Evolutionary conservation across 2,797 vertebrate species (phyloP), one percentile per base, ranked within the genome.

Genomic region (Somateria mollissima): DNA sequence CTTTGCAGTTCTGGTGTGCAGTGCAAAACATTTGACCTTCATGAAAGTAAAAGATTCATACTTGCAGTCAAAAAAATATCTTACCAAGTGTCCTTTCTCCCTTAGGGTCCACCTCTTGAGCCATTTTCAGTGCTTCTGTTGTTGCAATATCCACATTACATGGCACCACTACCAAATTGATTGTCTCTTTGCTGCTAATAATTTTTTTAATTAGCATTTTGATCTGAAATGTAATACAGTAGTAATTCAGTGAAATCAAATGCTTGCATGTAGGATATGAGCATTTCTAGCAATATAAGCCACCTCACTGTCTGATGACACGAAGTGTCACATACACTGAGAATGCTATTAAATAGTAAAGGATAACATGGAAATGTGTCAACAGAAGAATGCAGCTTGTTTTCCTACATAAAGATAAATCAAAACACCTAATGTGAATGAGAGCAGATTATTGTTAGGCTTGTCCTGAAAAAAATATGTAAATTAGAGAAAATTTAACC

Each of bases 81-180:
- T 97, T 93, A 99, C 99, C 99, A 89, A 99, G 91, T 79, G 99
- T 99, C 84, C 99, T 98, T 90, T 99, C 98, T 82, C 99, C 99
- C 0, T 82, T 80, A 13, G 98, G 98, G 84, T 99, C 99, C 95
- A 98, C 98, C 45, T 98, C 97, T 87, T 98, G 98, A 17, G 99
- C 99, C 98, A 99, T 99, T 97, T 98, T 98, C 96, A 99, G 89
- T 0, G 99, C 99, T 94, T 99, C 99, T 4, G 98, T 99, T 85
- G 99, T 99, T 39, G 98, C 98, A 5, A 99, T 99, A 96, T 99
- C 99, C 97, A 99, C 98, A 0, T 99, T 99, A 79, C 98, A 97
- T 2, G 99, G 98, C 77, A 99, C 98, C 70, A 99, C 99, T 37
- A 99, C 98, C 95, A 99, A 87, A 93, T 97, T 99, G 94, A 99